phyloP scores from a whole-genome alignment of 2,113 vertebrate genomes.

The Carollia perspicillata region DNA sequence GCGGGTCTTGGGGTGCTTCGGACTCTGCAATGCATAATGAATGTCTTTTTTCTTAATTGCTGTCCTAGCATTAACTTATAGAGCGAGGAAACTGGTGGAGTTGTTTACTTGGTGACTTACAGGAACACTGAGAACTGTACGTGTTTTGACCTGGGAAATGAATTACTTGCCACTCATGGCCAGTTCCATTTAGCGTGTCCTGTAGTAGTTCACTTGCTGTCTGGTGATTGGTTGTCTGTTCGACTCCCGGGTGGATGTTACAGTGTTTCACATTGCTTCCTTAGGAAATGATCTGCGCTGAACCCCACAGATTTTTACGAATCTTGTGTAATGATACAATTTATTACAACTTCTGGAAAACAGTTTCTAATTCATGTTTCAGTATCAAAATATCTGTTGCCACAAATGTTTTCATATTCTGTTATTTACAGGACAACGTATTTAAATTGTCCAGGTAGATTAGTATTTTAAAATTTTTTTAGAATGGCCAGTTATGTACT shows the following conservation, averaged over 20 bases:
- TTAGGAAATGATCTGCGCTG: neutral
- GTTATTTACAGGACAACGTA: neutral
- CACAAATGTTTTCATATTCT: neutral
- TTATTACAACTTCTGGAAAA: conserved; percentile 11
- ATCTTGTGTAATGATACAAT: neutral
- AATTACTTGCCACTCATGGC: no score
- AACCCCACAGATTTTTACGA: neutral
- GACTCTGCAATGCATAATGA: neutral
- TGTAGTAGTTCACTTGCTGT: neutral
- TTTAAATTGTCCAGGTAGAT: neutral
- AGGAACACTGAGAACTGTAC: neutral
- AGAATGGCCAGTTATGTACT: neutral
- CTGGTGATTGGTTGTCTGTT: neutral
- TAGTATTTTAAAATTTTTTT: neutral
- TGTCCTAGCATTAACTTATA: neutral
- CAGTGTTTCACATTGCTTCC: neutral
- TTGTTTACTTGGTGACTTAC: neutral
- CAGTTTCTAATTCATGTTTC: neutral
- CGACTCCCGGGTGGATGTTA: neutral
- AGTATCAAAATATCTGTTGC: neutral
- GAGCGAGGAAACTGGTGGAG: neutral
- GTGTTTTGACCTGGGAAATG: no score
- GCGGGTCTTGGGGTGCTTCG: neutral
- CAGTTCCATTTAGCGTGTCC: neutral
- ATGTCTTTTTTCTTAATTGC: neutral